Conservation (phyloP, 2,113 vertebrate species). For the Tragulus kanchil region DNA sequence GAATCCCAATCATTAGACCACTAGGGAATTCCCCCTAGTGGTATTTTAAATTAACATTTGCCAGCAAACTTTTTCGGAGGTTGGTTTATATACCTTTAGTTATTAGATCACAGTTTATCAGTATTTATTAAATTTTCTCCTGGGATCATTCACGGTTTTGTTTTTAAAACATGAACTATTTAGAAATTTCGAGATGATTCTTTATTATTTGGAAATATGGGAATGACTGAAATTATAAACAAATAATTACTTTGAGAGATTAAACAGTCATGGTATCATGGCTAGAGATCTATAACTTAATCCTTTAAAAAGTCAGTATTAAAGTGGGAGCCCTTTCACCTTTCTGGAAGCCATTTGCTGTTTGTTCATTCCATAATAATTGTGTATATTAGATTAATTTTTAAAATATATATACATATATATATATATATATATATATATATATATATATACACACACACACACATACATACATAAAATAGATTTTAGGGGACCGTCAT, state of each 20-base stretch:
- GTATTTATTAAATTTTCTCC: conserved; percentile 25
- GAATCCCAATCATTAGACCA: neutral
- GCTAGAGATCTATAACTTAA: conserved; percentile 2
- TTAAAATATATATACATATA: neutral
- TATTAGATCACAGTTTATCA: conserved; percentile 8
- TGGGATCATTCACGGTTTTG: neutral
- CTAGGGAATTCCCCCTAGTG: neutral
- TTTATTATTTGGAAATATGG: conserved; percentile 3
- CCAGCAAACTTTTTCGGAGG: conserved; percentile 8
- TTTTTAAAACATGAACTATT: conserved; percentile 50
- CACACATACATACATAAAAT: no score
- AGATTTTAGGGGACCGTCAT: neutral
- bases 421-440: neutral
- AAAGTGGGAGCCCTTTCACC: neutral
- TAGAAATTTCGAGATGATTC: neutral
- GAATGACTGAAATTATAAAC: conserved; percentile 27
- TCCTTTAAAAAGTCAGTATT: neutral
- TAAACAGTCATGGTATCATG: neutral
- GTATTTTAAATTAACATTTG: conserved; percentile 50
- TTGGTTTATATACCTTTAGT: neutral
- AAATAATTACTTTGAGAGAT: conserved; percentile 50
- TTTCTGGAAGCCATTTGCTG: neutral
- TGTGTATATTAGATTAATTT: neutral
- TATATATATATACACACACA: no score
- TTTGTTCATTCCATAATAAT: neutral